A percentile compares a stretch with the other conserved stretches of the same genome.
phyloP scores from a whole-genome alignment of 2,888 invertebrate genomes.

The Nycteola revayana region DNA sequence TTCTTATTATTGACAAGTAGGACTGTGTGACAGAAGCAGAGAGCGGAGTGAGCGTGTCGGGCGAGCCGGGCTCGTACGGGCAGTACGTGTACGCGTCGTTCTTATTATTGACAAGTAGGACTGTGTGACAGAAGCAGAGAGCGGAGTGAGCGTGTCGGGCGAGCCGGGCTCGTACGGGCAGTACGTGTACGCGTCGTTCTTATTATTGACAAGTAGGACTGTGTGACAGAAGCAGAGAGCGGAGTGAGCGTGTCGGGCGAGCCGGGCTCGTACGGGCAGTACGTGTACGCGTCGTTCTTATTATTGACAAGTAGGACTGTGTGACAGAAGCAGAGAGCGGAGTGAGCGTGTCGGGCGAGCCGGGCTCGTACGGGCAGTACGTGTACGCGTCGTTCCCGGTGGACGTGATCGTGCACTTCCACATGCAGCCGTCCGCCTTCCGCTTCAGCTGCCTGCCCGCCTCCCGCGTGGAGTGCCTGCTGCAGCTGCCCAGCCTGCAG shows the following conservation, averaged over 20 bases:
- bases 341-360: slow-evolving; percentile 54
- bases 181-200: slow-evolving; percentile 95
- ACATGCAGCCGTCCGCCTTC: slow-evolving; percentile 98
- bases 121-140: slow-evolving; percentile 71
- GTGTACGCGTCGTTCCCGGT: slow-evolving; percentile 98
- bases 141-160: slow-evolving; percentile 40
- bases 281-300: slow-evolving; percentile 95
- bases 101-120: too few relatives aligned
- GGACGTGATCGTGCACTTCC: slow-evolving; percentile 98
- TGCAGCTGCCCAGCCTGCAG: slow-evolving; percentile 97
- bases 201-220: too few relatives aligned
- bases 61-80: slow-evolving; percentile 83
- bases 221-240: slow-evolving; percentile 68
- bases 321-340: slow-evolving; percentile 59
- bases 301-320: too few relatives aligned
- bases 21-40: slow-evolving; percentile 75
- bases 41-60: slow-evolving; percentile 40
- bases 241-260: slow-evolving; percentile 41
- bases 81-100: slow-evolving; percentile 96
- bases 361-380: slow-evolving; percentile 87
- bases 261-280: slow-evolving; percentile 86
- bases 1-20: too few relatives aligned
- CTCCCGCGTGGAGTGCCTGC: slow-evolving; percentile 96
- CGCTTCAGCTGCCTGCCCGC: slow-evolving; percentile 97
- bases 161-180: slow-evolving; percentile 85